phyloP scores from a whole-genome alignment of 2,113 vertebrate genomes.

The Thalassoma bifasciatum region DNA sequence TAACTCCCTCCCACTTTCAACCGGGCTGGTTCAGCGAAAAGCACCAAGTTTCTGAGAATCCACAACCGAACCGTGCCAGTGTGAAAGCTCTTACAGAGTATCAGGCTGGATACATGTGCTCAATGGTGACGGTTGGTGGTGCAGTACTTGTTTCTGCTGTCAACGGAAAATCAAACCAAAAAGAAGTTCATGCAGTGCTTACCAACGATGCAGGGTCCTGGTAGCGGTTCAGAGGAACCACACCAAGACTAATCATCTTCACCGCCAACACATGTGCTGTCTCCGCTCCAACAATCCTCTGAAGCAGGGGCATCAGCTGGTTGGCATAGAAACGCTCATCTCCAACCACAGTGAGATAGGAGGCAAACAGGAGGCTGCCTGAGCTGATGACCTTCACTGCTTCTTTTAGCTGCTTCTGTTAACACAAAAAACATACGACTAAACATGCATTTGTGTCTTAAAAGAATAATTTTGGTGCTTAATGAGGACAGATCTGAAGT shows the following conservation, averaged over 20 bases:
- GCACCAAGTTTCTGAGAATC: no score
- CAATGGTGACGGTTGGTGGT: neutral
- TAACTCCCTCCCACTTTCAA: no score
- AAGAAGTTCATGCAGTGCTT: constrained; percentile 18
- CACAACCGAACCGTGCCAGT: no score
- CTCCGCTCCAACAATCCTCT: constrained; percentile 86
- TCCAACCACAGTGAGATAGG: constrained; percentile 85
- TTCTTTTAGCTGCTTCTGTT: constrained; percentile 81
- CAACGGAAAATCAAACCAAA: neutral
- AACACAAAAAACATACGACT: neutral
- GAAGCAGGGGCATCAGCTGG: constrained; percentile 88
- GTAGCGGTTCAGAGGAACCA: constrained; percentile 82
- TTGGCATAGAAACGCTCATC: constrained; percentile 89
- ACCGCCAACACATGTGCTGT: constrained; percentile 85
- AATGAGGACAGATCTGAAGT: no score
- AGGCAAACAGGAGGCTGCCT: constrained; percentile 85
- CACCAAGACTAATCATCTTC: constrained; percentile 81
- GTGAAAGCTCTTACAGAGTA: neutral
- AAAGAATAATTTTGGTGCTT: neutral
- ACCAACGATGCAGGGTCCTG: constrained; percentile 87
- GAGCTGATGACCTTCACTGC: constrained; percentile 79
- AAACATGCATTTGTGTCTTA: neutral
- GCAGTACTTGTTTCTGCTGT: neutral
- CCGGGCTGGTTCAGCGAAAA: no score
- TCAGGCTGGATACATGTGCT: neutral